phyloP scores from a whole-genome alignment of 2,113 vertebrate species.

The Numenius arquata region DNA sequence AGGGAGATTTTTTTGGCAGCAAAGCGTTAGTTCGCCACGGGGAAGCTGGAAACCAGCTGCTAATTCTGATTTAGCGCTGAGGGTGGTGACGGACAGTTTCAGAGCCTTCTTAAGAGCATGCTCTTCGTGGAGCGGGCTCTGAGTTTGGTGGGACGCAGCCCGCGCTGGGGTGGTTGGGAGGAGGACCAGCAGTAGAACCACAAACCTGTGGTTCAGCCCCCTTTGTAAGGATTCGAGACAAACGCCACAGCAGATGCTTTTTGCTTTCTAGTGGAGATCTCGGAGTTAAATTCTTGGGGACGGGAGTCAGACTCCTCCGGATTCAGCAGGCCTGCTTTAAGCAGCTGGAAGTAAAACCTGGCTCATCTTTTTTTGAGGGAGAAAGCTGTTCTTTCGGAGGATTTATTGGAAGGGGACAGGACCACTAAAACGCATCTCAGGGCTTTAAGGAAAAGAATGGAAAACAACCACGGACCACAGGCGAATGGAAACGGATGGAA shows the following conservation, averaged over 20 bases:
- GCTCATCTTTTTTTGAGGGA: neutral
- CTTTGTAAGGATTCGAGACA: neutral
- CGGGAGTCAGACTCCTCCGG: neutral
- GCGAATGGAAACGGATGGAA: neutral
- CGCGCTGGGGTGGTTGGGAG: neutral
- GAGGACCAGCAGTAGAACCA: neutral
- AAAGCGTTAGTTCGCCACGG: neutral
- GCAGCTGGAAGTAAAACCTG: neutral
- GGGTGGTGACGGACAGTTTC: neutral
- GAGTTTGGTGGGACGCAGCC: accelerated
- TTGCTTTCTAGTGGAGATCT: neutral
- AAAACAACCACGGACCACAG: neutral
- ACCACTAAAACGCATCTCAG: neutral
- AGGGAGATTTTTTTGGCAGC: neutral
- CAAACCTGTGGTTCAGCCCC: neutral
- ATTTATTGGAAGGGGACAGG: neutral
- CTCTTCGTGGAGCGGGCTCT: neutral
- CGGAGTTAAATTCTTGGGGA: neutral
- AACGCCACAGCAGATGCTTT: neutral
- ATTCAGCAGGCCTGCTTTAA: neutral
- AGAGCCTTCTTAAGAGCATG: neutral
- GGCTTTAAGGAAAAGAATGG: neutral
- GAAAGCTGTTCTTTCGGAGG: neutral
- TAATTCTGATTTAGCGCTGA: neutral
- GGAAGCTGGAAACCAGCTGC: neutral